Conservation (phyloP, 2,113 vertebrate genomes). For the Prunella fulvescens region DNA sequence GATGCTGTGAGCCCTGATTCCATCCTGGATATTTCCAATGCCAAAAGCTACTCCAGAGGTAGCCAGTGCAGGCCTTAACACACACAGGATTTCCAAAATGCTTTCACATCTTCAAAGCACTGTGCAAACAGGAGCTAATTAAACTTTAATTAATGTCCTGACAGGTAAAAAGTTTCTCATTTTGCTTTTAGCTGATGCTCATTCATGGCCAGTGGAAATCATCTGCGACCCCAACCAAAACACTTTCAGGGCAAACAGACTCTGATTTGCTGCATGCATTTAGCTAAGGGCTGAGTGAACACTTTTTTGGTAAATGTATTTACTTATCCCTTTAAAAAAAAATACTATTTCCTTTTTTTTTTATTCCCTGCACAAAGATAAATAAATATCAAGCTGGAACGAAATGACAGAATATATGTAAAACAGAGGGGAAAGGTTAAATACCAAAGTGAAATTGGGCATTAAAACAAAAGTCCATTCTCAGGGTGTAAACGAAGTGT, state of each 20-base stretch:
- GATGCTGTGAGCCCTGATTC: accelerated
- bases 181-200: neutral
- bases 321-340: neutral
- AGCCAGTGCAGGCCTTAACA: neutral
- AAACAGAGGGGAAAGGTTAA: conserved; percentile 57
- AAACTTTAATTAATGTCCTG: conserved; percentile 35
- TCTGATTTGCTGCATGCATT: neutral
- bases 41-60: neutral
- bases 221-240: conserved; percentile 9
- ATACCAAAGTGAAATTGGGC: conserved; percentile 49
- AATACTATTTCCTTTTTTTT: neutral
- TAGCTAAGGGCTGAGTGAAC: neutral
- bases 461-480: conserved; percentile 59
- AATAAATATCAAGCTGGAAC: conserved; percentile 46
- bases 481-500: conserved; percentile 46
- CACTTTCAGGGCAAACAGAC: neutral
- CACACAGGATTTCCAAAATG: neutral
- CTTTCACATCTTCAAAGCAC: neutral
- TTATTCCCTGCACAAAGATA: conserved; percentile 10
- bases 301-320: conserved; percentile 34
- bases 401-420: conserved; percentile 44
- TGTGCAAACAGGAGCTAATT: conserved; percentile 22
- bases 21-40: neutral
- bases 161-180: neutral
- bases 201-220: neutral